These are phyloP conservation scores for Luehdorfia chinensis DNA, from an alignment of 1,140 invertebrate species.

Conservation along the genomic window DNA sequence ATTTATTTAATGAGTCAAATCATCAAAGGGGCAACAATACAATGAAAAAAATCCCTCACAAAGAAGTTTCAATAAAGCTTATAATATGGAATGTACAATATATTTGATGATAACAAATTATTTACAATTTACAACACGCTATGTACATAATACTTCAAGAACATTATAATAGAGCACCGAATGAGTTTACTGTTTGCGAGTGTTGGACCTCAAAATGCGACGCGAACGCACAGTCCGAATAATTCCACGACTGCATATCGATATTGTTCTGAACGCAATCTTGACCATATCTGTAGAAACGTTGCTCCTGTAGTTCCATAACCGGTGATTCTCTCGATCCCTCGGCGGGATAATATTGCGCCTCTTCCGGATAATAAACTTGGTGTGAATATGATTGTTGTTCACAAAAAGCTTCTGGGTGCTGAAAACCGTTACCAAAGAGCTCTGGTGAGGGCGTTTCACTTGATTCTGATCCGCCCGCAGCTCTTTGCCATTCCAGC, in stretches of 20 bases:
- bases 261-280: slow-evolving; percentile 48
- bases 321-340: slow-evolving; percentile 49
- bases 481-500: slow-evolving; percentile 64
- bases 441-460: slow-evolving; percentile 77
- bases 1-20: slow-evolving; percentile 27
- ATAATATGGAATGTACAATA: slow-evolving; percentile 14
- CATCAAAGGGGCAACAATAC: slow-evolving; percentile 19
- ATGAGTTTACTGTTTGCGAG: slow-evolving; percentile 45
- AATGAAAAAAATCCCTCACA: slow-evolving; percentile 30
- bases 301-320: slow-evolving; percentile 50
- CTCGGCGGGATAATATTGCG: slow-evolving; percentile 53
- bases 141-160: slow-evolving; percentile 5
- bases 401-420: slow-evolving; percentile 55
- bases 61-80: slow-evolving; percentile 9
- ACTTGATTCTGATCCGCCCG: slow-evolving; percentile 64
- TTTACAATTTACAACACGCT: slow-evolving; percentile 45
- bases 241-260: slow-evolving; percentile 56
- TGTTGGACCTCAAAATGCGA: slow-evolving; percentile 52
- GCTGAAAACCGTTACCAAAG: slow-evolving; percentile 58
- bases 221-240: slow-evolving; percentile 51
- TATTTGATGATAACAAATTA: slow-evolving; percentile 25
- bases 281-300: slow-evolving; percentile 54
- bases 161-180: slow-evolving; percentile 59
- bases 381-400: slow-evolving; percentile 50
- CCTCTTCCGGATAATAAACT: slow-evolving; percentile 58